A percentile compares a stretch with the other conserved stretches of the same genome.
These are phyloP conservation scores for Cerastoderma edule DNA, from an alignment of 2,888 invertebrate species.

Conservation along the genomic window DNA sequence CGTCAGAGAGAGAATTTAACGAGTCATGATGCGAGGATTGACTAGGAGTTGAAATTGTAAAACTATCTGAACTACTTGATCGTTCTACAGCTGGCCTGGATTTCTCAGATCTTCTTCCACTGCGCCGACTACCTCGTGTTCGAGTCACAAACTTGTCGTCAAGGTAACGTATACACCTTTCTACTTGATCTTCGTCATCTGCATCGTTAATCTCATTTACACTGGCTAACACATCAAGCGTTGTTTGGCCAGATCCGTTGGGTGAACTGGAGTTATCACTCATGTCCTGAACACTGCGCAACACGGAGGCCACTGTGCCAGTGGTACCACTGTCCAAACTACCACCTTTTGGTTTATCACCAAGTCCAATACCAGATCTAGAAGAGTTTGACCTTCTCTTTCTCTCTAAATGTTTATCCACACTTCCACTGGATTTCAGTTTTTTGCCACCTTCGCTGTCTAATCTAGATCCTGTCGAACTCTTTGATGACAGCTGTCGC, in stretches of 20 bases:
- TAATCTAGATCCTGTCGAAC: slow-evolving; percentile 38
- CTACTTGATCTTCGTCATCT: slow-evolving; percentile 48
- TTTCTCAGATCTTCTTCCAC: slow-evolving; percentile 48
- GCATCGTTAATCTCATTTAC: slow-evolving; percentile 61
- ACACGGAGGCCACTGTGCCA: slow-evolving; percentile 65
- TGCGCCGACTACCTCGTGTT: slow-evolving; percentile 48
- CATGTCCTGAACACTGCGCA: slow-evolving; percentile 67
- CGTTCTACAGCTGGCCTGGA: slow-evolving; percentile 51
- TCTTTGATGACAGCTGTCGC: slow-evolving; percentile 33
- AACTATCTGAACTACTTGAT: slow-evolving; percentile 70
- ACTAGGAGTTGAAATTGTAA: slow-evolving; percentile 77
- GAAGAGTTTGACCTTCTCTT: slow-evolving; percentile 21
- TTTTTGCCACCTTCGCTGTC: slow-evolving; percentile 39
- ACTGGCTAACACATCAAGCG: slow-evolving; percentile 69
- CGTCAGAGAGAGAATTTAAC: slow-evolving; percentile 69
- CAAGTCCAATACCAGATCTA: slow-evolving; percentile 9
- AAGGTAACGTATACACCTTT: slow-evolving; percentile 62
- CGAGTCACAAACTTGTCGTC: slow-evolving; percentile 75
- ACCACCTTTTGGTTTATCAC: background rate
- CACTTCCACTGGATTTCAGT: slow-evolving; percentile 43
- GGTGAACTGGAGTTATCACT: slow-evolving; percentile 57
- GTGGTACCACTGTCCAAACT: slow-evolving; percentile 35
- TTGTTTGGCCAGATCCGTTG: slow-evolving; percentile 58
- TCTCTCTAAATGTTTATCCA: slow-evolving; percentile 27
- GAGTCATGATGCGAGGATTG: slow-evolving; percentile 70